Evolutionary conservation across 1,140 invertebrate genomes (phyloP).

Genomic region (Zaprionus capensis): DNA sequence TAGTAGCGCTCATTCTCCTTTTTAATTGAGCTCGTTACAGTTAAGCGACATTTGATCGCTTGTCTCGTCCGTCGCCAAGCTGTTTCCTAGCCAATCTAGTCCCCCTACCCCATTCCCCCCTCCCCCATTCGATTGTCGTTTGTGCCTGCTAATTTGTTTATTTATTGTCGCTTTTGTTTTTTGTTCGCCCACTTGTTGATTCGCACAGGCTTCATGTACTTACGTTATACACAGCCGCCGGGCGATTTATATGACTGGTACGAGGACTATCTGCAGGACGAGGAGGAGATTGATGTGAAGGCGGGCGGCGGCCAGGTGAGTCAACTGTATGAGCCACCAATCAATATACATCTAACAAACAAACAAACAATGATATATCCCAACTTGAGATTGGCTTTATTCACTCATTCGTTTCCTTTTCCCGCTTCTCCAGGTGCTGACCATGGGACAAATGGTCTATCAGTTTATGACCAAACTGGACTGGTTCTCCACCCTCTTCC

Average conservation of each 20-base stretch:
- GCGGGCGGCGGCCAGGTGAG: conserved; percentile 95
- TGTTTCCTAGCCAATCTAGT: not conserved
- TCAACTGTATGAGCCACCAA: conserved; percentile 82
- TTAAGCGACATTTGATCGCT: not conserved
- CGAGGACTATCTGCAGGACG: conserved; percentile 97
- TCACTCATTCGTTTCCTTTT: not conserved
- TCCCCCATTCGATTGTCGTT: not conserved
- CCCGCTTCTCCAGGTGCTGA: conserved; percentile 87
- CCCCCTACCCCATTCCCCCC: not conserved
- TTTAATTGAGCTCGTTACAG: not conserved
- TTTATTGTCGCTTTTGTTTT: conserved; percentile 1
- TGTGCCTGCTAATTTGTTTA: not conserved
- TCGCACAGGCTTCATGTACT: conserved; percentile 88
- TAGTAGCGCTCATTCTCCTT: not conserved
- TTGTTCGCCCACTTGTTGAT: not conserved
- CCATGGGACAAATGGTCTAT: conserved; percentile 96
- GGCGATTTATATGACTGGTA: conserved; percentile 98
- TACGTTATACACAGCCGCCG: conserved; percentile 98
- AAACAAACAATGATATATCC: not conserved
- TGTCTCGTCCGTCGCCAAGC: not conserved
- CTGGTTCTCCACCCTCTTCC: conserved; percentile 99
- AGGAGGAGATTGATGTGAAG: conserved; percentile 98
- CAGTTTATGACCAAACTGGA: conserved; percentile 98
- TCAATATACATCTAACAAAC: conserved; percentile 29
- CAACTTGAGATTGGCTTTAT: not conserved